phyloP scores from a whole-genome alignment of 2,797 vertebrate genomes.

The Onychomys torridus region DNA sequence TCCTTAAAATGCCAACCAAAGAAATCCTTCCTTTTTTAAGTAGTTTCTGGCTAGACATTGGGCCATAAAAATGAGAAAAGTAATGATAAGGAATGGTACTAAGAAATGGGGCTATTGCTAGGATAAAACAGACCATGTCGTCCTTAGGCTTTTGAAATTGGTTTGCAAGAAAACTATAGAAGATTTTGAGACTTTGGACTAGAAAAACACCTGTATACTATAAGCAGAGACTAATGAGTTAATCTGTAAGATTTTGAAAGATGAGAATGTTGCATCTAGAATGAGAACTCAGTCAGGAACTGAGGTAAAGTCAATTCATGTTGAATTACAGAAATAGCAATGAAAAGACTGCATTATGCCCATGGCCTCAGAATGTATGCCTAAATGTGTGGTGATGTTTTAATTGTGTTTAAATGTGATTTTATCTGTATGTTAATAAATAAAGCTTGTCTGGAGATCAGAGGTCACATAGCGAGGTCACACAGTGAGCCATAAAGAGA shows the following conservation, averaged over 20 bases:
- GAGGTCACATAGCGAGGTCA: too few relatives aligned
- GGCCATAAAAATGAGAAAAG: neutral
- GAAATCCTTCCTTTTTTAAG: neutral
- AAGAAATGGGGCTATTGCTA: neutral
- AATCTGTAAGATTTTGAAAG: neutral
- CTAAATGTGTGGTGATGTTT: neutral
- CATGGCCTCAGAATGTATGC: neutral
- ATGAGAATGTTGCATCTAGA: neutral
- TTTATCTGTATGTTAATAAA: too few relatives aligned
- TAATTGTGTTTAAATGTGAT: too few relatives aligned
- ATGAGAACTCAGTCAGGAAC: neutral
- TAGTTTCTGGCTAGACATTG: neutral
- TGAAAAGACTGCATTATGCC: neutral
- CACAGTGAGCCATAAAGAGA: too few relatives aligned
- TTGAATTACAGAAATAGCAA: neutral
- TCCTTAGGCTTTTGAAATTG: neutral
- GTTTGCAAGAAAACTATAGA: neutral
- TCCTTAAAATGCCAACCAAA: neutral
- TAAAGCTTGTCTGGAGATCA: too few relatives aligned
- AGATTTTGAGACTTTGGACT: neutral
- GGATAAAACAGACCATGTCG: neutral
- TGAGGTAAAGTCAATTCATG: neutral
- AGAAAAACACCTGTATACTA: too few relatives aligned
- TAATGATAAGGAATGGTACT: neutral
- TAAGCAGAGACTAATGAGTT: neutral